Evolutionary conservation across 2,797 vertebrate genomes (phyloP).

Genomic region (Sitta carolinensis): DNA sequence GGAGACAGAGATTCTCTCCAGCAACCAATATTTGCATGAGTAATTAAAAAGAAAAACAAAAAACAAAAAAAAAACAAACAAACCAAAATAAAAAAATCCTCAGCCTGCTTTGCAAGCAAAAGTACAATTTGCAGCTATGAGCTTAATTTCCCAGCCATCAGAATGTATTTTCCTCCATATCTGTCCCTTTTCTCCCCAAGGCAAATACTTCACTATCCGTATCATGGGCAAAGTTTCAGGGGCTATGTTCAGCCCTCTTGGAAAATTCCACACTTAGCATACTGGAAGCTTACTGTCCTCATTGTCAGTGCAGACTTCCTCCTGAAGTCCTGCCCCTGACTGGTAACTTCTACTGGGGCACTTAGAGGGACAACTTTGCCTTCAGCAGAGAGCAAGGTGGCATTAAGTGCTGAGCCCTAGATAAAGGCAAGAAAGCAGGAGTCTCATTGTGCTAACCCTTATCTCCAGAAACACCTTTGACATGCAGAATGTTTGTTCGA

Average conservation of each 20-base stretch:
- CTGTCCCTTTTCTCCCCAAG: neutral
- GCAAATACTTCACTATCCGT: neutral
- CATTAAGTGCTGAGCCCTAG: neutral
- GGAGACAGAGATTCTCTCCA: neutral
- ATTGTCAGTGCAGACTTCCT: neutral
- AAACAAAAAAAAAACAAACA: too few species aligned
- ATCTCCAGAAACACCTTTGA: slow-evolving; percentile 60
- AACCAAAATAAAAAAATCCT: neutral
- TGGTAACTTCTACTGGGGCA: neutral
- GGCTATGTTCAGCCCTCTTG: neutral
- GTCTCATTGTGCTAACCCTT: slow-evolving; percentile 41
- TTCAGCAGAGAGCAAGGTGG: slow-evolving; percentile 17
- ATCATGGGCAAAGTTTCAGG: neutral
- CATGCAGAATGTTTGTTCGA: slow-evolving; percentile 46
- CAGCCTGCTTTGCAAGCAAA: neutral
- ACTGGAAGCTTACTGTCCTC: neutral
- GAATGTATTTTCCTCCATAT: neutral
- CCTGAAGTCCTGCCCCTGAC: neutral
- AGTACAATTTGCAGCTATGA: neutral
- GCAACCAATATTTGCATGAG: neutral
- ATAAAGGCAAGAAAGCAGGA: neutral
- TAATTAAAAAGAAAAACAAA: neutral
- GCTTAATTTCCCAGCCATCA: neutral
- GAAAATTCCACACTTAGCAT: neutral
- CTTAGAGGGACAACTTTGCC: neutral